Conservation (phyloP, 2,113 vertebrate genomes). For the Odontesthes bonariensis region DNA sequence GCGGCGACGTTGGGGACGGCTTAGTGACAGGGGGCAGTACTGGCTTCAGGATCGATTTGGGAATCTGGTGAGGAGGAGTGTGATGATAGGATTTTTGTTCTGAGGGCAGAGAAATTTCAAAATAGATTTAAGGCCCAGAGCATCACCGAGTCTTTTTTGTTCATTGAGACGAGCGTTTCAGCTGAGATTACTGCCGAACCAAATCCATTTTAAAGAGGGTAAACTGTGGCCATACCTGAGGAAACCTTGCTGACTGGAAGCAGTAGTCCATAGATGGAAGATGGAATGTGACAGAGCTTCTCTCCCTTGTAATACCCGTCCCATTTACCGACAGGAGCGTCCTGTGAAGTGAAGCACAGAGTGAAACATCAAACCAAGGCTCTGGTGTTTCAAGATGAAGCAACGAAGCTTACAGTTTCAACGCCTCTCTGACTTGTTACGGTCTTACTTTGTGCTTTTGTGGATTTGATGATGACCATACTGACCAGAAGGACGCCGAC, state of each 20-base stretch:
- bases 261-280: slow-evolving; percentile 66
- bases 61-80: slow-evolving; percentile 13
- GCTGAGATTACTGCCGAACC: background rate
- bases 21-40: background rate
- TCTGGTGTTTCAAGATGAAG: background rate
- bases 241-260: slow-evolving; percentile 73
- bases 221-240: slow-evolving; percentile 62
- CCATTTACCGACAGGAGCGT: slow-evolving; percentile 78
- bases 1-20: background rate
- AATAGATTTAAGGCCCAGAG: background rate
- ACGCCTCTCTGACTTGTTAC: background rate
- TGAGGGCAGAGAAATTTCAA: slow-evolving; percentile 10
- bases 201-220: background rate
- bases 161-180: too few species aligned
- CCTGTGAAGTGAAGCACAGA: slow-evolving; percentile 62
- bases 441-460: too few species aligned
- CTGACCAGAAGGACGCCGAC: slow-evolving; percentile 82
- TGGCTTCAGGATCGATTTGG: slow-evolving; percentile 55
- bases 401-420: background rate
- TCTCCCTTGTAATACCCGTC: slow-evolving; percentile 73
- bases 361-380: too few species aligned
- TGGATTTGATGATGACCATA: background rate
- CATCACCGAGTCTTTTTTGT: too few species aligned
- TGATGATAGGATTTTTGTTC: slow-evolving; percentile 40
- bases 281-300: slow-evolving; percentile 78